Percentiles rank a stretch among this genome's conserved stretches.
Evolutionary conservation across 92 coral and sea anemone genomes (phyloP).

Genomic region (Siderastrea radians): DNA sequence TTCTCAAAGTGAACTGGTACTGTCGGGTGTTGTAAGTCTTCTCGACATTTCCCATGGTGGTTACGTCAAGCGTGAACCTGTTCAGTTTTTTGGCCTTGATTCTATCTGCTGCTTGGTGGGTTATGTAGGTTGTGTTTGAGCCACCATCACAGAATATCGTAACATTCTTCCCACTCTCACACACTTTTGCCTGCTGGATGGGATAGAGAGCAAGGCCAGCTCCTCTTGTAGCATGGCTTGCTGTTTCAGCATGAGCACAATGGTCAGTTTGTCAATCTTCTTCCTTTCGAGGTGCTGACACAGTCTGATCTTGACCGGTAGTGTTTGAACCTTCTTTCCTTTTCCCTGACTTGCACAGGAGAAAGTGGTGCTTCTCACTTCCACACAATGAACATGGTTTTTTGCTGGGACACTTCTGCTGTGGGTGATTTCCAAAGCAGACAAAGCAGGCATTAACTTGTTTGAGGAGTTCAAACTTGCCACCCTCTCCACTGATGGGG

Average conservation of each 20-base stretch:
- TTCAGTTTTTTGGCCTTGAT: too few species aligned
- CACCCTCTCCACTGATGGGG: slow-evolving; percentile 44
- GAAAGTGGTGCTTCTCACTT: slow-evolving; percentile 60
- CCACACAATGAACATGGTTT: too few species aligned
- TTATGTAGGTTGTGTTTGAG: slow-evolving; percentile 79
- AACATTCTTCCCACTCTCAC: slow-evolving; percentile 63
- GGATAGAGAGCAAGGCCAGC: slow-evolving; percentile 69
- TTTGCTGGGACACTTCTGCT: too few species aligned
- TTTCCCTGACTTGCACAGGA: slow-evolving; percentile 53
- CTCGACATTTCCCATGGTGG: too few species aligned
- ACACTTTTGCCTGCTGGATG: slow-evolving; percentile 71
- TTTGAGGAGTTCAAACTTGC: slow-evolving; percentile 67
- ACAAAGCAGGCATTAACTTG: slow-evolving; percentile 69
- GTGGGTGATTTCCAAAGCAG: too few species aligned
- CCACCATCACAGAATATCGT: slow-evolving; percentile 72
- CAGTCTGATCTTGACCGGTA: slow-evolving; percentile 20
- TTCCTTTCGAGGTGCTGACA: slow-evolving; percentile 5
- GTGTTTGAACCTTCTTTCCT: slow-evolving; percentile 6
- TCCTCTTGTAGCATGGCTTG: slow-evolving; percentile 46
- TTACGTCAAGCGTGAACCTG: too few species aligned
- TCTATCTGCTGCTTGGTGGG: slow-evolving; percentile 77
- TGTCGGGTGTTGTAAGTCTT: slow-evolving; percentile 70
- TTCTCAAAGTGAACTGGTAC: slow-evolving; percentile 59
- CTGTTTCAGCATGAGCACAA: slow-evolving; percentile 28
- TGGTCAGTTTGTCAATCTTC: slow-evolving; percentile 10